Evolutionary conservation across 2,797 vertebrate genomes (phyloP).

Genomic region (Anolis apletophallus): DNA sequence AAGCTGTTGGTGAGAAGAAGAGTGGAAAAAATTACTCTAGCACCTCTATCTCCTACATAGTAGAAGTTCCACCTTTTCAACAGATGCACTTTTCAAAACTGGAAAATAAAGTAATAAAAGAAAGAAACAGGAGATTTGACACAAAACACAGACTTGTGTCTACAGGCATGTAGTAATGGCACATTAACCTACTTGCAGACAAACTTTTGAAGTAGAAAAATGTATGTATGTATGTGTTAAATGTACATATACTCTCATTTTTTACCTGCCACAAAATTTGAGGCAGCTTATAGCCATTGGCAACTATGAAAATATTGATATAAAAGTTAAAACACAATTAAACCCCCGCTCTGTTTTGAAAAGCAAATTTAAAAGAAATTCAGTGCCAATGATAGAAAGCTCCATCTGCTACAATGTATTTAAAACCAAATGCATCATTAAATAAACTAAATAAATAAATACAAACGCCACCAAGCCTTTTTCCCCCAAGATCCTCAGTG

Average conservation of each 20-base stretch:
- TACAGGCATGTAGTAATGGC: not conserved
- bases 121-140: not conserved
- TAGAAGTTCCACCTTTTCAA: not conserved
- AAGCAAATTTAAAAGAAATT: no score
- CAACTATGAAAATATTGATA: no score
- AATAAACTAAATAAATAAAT: not conserved
- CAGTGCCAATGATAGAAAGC: no score
- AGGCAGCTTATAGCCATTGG: no score
- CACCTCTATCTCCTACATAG: accelerated
- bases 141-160: not conserved
- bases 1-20: conserved; percentile 74
- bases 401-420: no score
- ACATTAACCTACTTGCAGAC: not conserved
- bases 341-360: no score
- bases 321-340: no score
- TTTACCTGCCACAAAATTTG: no score
- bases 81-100: not conserved
- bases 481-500: not conserved
- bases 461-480: not conserved
- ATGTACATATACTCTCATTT: no score
- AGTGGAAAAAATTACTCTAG: not conserved
- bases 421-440: no score
- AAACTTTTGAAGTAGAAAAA: not conserved
- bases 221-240: no score
- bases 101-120: conserved; percentile 1